phyloP scores from a whole-genome alignment of 2,797 vertebrate genomes.

The Sebastes itinus region DNA sequence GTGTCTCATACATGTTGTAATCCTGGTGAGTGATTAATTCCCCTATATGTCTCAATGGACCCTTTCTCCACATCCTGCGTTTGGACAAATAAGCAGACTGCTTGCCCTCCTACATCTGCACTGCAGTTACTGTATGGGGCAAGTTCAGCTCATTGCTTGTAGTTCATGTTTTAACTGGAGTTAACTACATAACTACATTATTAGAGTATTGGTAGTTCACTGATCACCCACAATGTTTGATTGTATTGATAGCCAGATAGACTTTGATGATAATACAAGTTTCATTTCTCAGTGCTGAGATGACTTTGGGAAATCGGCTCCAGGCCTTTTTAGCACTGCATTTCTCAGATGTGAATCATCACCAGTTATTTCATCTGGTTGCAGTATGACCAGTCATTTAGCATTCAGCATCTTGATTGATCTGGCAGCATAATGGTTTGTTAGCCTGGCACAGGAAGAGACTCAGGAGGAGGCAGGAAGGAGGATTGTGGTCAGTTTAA shows the following conservation, averaged over 20 bases:
- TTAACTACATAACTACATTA: background rate
- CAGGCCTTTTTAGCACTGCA: conserved; percentile 26
- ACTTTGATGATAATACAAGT: background rate
- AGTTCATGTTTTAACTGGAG: conserved; percentile 3
- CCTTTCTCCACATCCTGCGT: conserved; percentile 49
- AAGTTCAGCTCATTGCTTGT: background rate
- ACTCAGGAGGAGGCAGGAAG: conserved; percentile 49
- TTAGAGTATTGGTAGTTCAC: background rate
- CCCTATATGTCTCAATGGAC: conserved; percentile 26
- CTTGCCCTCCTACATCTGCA: background rate
- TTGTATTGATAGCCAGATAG: background rate
- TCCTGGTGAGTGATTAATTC: conserved; percentile 42
- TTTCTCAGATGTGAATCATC: conserved; percentile 64
- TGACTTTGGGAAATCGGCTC: conserved; percentile 26
- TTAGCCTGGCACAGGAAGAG: conserved; percentile 61
- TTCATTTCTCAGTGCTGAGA: conserved; percentile 3
- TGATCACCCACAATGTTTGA: background rate
- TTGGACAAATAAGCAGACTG: conserved; percentile 39
- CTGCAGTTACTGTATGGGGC: background rate
- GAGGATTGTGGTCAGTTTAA: conserved; percentile 56
- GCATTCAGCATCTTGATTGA: conserved; percentile 58
- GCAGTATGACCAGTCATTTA: conserved; percentile 55
- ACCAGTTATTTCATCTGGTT: conserved; percentile 46
- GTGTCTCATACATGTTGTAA: conserved; percentile 40
- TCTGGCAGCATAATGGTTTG: conserved; percentile 65